Evolutionary conservation across 2,113 vertebrate genomes (phyloP), one percentile per base, ranked within the genome.

Genomic region (Nerophis lumbriciformis): DNA sequence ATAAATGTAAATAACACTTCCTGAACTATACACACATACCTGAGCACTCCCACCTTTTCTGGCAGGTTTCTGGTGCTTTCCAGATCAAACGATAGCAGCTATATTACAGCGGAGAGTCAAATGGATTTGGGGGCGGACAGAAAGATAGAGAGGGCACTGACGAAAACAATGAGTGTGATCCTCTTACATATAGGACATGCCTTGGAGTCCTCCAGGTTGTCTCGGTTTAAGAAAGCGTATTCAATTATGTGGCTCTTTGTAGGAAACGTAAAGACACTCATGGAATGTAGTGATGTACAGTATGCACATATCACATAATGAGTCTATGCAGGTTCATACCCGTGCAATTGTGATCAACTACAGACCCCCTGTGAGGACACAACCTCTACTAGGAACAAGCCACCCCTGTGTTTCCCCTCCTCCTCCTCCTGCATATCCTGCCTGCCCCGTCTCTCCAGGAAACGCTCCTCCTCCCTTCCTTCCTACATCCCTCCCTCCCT

Each of bases 41-140:
- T 8, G 62, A 51, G 52, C 66, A 67, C 28, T 68, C 72, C n/a
- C 63, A 71, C 56, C 81, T 85, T 88, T 84, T 71, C 73, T 75
- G 80, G 79, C 28, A 28, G 83, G 86, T 85, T 87, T 83, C 80
- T 84, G 87, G 87, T 82, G 86, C 83, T 79, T 85, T 73, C 72
- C 73, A 75, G 76, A 81, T 85, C 77, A 83, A 87, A 90, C 87
- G 90, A 90, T 90, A 79, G 82, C 69, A 78, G 83, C 87, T 90
- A 74, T 89, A 87, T 90, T 88, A 88, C 84, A 84, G 80, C 60
- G 78, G 69, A 71, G 67, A 19, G 28, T n/a, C 48, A 62, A 70
- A 64, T 61, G 76, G 71, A 28, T 28, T 28, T 60, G 54, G 45
- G 63, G 71, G 68, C 61, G 80, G 75, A 78, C 70, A 69, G 62